Base-by-base conservation (phyloP, 64 coral and sea anemone genomes). In the Trachythela sp. region DNA sequence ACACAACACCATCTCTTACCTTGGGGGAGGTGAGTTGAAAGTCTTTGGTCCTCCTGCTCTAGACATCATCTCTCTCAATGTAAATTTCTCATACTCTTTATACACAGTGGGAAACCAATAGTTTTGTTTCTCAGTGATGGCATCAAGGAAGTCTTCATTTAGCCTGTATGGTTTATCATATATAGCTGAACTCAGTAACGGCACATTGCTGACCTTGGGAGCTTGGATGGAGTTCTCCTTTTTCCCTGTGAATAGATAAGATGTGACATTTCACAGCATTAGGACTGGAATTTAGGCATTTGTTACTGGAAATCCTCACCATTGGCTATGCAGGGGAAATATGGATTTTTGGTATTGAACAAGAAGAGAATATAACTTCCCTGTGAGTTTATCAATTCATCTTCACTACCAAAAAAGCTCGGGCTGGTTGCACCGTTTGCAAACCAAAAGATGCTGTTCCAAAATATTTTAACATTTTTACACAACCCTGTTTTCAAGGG, bases 81-180 rank as follows among this genome's bases (percentile, higher is more conserved):
- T 94, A 87, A 92, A 89, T 84, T 80, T 42, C 50, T 51, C 89
- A 45, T 94, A 94, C n/a, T 92, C 50, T 31, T 86, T 90, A 92
- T 94, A 94, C n/a, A 89, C 70, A 18, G 35, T 86, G 50, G 90
- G 86, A 86, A 86, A 89, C 93, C 93, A 94, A 10, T 90, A 92
- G 1, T 76, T 89, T 71, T 94, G 93, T n/a, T 15, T 70, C 40
- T 59, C 86, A 87, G 88, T 92, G 84, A 94, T 94, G 58, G 83
- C 11, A 34, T 77, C n/a, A 34, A 94, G 54, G 76, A 89, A 94
- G 9, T 89, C 84, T 22, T 36, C 30, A 83, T 94, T 94, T 35
- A 86, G 84, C 1, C 64, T 45, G 29, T 86, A 94, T 36, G 54
- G 89, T 39, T 41, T 68, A 39, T 56, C 83, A 70, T 92, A 83